Conservation (phyloP, 2,113 vertebrate genomes). For the Embiotoca jacksoni region DNA sequence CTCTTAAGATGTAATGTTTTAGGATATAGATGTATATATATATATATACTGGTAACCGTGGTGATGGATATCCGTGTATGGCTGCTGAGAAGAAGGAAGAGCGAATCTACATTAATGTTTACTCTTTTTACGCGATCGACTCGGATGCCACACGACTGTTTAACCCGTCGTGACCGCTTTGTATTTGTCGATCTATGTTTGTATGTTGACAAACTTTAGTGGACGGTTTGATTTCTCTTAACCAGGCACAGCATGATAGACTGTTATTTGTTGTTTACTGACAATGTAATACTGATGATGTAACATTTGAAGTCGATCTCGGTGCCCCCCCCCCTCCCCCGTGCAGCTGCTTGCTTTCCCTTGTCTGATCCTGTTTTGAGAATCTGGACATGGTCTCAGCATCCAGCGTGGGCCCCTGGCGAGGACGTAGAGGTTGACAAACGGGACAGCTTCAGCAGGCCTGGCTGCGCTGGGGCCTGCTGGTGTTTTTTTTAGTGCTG, state of each 20-base stretch:
- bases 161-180: conserved; percentile 22
- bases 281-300: too few relatives aligned
- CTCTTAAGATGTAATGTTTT: conserved; percentile 39
- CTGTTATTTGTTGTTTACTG: conserved; percentile 12
- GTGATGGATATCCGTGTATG: conserved; percentile 34
- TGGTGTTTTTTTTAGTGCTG: conserved; percentile 33
- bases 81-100: conserved; percentile 3
- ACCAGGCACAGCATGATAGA: conserved; percentile 37
- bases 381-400: conserved; percentile 4
- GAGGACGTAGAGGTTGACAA: not conserved
- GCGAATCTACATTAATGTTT: conserved; percentile 37
- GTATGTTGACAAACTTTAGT: conserved; percentile 38
- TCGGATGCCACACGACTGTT: conserved; percentile 11
- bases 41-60: conserved; percentile 37
- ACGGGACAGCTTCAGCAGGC: conserved; percentile 39
- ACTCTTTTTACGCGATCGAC: conserved; percentile 27
- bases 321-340: not conserved
- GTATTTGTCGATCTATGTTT: conserved; percentile 37
- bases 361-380: too few relatives aligned
- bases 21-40: conserved; percentile 17
- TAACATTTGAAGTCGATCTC: conserved; percentile 37
- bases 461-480: conserved; percentile 34
- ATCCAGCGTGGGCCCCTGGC: not conserved
- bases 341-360: not conserved
- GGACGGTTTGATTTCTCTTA: conserved; percentile 31